phyloP scores from a whole-genome alignment of 2,888 invertebrate genomes.

The Anorthoa munda region DNA sequence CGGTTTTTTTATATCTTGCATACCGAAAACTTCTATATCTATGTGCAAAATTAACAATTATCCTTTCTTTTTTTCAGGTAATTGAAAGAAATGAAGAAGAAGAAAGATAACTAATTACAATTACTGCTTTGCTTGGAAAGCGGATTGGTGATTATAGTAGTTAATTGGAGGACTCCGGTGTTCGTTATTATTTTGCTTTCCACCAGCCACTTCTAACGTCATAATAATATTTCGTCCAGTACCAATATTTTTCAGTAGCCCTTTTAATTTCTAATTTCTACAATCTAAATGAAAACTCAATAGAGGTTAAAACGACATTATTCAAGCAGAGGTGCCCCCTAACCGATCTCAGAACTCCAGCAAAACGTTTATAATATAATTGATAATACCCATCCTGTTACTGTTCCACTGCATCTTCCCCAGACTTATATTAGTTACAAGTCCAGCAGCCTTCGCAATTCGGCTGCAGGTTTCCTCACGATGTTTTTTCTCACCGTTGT shows the following conservation, averaged over 20 bases:
- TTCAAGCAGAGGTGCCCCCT: background rate
- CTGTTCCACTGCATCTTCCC: too few relatives aligned
- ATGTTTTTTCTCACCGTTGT: too few relatives aligned
- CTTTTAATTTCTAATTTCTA: background rate
- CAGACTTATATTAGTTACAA: too few relatives aligned
- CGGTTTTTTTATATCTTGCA: background rate
- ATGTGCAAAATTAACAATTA: too few relatives aligned
- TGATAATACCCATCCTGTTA: too few relatives aligned
- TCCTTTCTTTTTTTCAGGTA: too few relatives aligned
- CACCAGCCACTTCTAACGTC: background rate
- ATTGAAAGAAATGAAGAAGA: too few relatives aligned
- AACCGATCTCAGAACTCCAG: background rate
- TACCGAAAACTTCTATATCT: too few relatives aligned
- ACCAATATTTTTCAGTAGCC: background rate
- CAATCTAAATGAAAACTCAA: background rate
- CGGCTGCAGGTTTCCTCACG: too few relatives aligned
- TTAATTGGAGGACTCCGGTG: background rate
- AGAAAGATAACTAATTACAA: too few relatives aligned
- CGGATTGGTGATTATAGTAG: background rate
- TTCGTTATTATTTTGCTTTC: background rate
- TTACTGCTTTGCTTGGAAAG: background rate
- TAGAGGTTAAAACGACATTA: constrained; percentile 21
- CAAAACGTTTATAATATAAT: background rate
- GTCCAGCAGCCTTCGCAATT: too few relatives aligned
- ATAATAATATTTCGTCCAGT: background rate